phyloP scores from a whole-genome alignment of 2,113 vertebrate species.

The Asarcornis scutulata region DNA sequence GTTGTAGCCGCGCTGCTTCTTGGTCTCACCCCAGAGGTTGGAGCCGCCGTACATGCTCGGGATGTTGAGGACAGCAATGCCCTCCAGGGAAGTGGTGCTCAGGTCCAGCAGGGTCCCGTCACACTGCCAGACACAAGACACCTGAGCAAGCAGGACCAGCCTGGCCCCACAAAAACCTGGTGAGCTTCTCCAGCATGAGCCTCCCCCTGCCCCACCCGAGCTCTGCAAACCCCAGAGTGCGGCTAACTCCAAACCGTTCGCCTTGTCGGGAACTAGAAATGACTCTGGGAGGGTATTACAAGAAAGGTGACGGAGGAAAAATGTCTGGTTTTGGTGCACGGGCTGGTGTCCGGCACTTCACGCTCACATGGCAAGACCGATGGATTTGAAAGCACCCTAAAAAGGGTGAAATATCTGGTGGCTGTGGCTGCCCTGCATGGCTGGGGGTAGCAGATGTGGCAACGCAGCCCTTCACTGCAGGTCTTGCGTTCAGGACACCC shows the following conservation, averaged over 20 bases:
- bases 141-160: not conserved
- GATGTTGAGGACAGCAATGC: constrained; percentile 95
- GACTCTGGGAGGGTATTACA: not conserved
- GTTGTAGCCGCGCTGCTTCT: constrained; percentile 88
- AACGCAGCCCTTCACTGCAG: not conserved
- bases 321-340: not conserved
- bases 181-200: not conserved
- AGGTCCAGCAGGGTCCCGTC: constrained; percentile 91
- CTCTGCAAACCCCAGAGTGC: not conserved
- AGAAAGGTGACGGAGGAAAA: not conserved
- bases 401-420: not conserved
- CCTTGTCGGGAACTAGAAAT: not conserved
- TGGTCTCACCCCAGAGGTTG: constrained; percentile 94
- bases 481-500: accelerated
- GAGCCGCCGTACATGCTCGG: constrained; percentile 98
- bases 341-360: not conserved
- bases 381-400: not conserved
- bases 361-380: not conserved
- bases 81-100: constrained; percentile 89
- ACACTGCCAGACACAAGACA: constrained; percentile 75
- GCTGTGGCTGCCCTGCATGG: not conserved
- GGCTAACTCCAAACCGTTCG: not conserved
- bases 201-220: not conserved
- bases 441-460: not conserved
- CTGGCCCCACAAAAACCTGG: accelerated